Base-by-base conservation (phyloP, 1,140 invertebrate genomes). In the Papilio xuthus region DNA sequence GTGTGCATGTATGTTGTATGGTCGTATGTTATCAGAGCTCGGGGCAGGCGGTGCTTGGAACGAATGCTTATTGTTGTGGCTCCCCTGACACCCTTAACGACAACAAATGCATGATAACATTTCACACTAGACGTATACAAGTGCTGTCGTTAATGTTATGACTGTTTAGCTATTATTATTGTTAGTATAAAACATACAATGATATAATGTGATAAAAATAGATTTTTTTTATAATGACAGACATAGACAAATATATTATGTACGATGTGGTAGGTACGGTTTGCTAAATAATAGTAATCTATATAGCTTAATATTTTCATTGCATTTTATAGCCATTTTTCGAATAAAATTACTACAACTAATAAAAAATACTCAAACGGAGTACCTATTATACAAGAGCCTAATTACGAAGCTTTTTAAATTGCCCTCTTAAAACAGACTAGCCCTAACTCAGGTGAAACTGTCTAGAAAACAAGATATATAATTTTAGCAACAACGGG, bases 71-170 rank as follows among this genome's bases (percentile, higher is more conserved):
- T 28, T 67, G 60, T 67, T 32, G 23, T 67, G 60, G 60, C 60
- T 67, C 60, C 60, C 60, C 60, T 67, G 60, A 67, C 26, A 67
- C 20, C 56, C 60, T 67, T 67, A 67, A 67, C 60, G 23, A 67
- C 60, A 67, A 67, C 60, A 67, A 28, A 67, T 28, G 26, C 12
- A 6, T 32, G 23, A 67, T 28, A 67, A 67, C 60, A 67, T 28
- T 28, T 67, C 60, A 67, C 26, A 67, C 60, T 32, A 67, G 60
- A 67, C 23, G 26, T 18, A 67, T 20, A 67, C 60, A 67, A 67
- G 60, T 28, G 60, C 26, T 15, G 47, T 50, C 13, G 56, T 26
- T 28, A 60, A 60, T 60, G 23, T 60, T 60, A 60, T 60, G 23
- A 23, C 23, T 60, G 56, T 60, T 60, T 60, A 60, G 20, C 4